A percentile compares a stretch with the other conserved stretches of the same genome.
Conservation (phyloP, 2,797 vertebrate genomes). For the Acanthopagrus latus region DNA sequence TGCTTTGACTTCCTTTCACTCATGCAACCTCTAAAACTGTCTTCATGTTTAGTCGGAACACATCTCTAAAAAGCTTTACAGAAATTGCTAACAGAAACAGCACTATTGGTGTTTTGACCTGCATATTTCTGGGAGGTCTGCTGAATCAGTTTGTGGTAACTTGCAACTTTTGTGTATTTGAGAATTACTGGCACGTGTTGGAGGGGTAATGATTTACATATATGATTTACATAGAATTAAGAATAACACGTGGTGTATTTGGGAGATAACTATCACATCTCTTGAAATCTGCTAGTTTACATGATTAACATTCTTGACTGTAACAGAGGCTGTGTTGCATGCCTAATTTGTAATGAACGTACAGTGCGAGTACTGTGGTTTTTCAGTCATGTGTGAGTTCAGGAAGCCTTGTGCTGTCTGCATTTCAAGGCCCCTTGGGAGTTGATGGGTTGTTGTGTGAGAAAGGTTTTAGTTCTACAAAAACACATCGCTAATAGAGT, state of each 20-base stretch:
- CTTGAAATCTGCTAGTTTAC: background rate
- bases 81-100: background rate
- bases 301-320: background rate
- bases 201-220: background rate
- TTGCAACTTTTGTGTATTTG: background rate
- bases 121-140: background rate
- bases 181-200: background rate
- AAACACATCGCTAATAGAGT: background rate
- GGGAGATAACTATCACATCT: background rate
- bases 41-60: background rate
- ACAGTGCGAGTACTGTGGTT: conserved; percentile 31
- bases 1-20: background rate
- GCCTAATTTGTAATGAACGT: conserved; percentile 38
- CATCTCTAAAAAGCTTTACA: background rate
- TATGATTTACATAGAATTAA: background rate
- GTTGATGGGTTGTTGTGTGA: conserved; percentile 35
- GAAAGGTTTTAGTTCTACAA: background rate
- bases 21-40: background rate
- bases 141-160: background rate
- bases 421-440: conserved; percentile 31
- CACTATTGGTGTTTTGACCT: background rate
- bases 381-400: conserved; percentile 44
- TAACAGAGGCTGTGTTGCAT: conserved; percentile 21
- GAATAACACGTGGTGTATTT: background rate
- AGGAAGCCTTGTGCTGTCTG: conserved; percentile 58